Percentiles rank a stretch among this genome's conserved stretches.
Evolutionary conservation across 2,797 vertebrate species (phyloP).

Genomic region (Cossypha niveicapilla): DNA sequence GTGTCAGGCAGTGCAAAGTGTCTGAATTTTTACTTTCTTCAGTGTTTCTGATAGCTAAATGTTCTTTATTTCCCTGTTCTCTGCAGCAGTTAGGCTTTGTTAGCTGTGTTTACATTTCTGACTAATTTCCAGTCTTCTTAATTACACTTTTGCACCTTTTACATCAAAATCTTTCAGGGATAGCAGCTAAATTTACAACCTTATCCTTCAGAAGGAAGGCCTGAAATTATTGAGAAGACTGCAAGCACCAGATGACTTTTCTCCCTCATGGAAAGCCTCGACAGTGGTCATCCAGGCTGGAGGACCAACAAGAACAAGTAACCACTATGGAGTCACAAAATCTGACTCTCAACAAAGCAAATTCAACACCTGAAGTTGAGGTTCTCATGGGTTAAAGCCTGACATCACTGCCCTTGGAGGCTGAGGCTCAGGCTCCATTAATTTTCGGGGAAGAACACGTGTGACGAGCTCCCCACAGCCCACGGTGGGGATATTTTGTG

Average conservation of each 20-base stretch:
- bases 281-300: background rate
- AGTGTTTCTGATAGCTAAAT: background rate
- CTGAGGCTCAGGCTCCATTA: background rate
- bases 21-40: background rate
- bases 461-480: background rate
- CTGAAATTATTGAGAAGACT: background rate
- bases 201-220: background rate
- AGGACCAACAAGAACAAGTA: background rate
- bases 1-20: background rate
- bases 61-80: background rate
- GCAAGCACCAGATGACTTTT: background rate
- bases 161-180: background rate
- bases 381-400: background rate
- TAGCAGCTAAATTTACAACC: background rate
- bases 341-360: background rate
- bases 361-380: background rate
- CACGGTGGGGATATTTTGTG: background rate
- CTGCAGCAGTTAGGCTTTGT: background rate
- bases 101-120: background rate
- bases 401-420: background rate
- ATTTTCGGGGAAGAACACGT: background rate
- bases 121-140: background rate
- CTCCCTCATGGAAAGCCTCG: background rate
- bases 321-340: fast-evolving
- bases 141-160: background rate